phyloP scores from a whole-genome alignment of 30 jellyfish, hydroid and myxozoan species.

The Kudoa iwatai region DNA sequence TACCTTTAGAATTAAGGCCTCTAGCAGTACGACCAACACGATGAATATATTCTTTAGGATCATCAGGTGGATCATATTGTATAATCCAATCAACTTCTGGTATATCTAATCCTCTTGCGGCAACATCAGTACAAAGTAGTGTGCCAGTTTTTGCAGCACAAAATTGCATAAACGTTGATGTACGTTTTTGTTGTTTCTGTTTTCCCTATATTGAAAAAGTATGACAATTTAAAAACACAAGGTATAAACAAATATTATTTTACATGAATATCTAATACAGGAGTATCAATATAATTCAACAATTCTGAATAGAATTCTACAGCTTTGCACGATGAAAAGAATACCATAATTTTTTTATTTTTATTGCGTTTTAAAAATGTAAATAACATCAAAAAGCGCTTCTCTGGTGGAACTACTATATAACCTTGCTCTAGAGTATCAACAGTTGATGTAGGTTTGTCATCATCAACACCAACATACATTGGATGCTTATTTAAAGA shows the following conservation, averaged over 20 bases:
- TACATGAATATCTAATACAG: constrained; percentile 87
- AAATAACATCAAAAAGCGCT: constrained; percentile 39
- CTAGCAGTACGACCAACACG: constrained; percentile 99
- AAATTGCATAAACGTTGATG: constrained; percentile 68
- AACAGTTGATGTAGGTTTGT: constrained; percentile 76
- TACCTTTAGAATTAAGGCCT: constrained; percentile 66
- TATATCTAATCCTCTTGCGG: constrained; percentile 95
- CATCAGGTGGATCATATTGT: constrained; percentile 98
- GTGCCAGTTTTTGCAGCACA: constrained; percentile 72
- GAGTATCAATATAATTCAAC: constrained; percentile 62
- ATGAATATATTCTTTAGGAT: constrained; percentile 94
- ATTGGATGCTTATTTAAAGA: constrained; percentile 66
- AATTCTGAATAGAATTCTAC: constrained; percentile 71
- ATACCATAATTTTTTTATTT: constrained; percentile 84
- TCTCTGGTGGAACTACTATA: constrained; percentile 82
- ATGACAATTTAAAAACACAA: not conserved
- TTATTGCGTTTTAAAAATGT: constrained; percentile 44
- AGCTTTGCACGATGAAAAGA: constrained; percentile 84
- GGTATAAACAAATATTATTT: not conserved
- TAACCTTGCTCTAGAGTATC: constrained; percentile 96
- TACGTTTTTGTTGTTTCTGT: constrained; percentile 76
- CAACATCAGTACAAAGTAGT: constrained; percentile 81
- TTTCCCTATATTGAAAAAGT: constrained; percentile 10
- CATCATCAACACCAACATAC: constrained; percentile 92
- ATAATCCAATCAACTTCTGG: constrained; percentile 99